These are phyloP conservation scores for Phenacoccus solenopsis DNA, from an alignment of 1,140 invertebrate genomes.

Conservation along the genomic window DNA sequence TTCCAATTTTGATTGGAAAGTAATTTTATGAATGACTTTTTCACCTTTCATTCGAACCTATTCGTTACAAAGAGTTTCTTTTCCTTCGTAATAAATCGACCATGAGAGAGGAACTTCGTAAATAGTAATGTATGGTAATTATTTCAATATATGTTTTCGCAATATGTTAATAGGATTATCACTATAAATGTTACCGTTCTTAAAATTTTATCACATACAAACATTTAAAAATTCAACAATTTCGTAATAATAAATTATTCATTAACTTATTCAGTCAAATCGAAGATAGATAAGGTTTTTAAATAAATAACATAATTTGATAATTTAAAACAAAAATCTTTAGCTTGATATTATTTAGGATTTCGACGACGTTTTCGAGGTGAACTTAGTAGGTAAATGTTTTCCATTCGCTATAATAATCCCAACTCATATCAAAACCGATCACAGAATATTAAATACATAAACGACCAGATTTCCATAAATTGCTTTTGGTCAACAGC, in stretches of 20 bases:
- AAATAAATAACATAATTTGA: no score
- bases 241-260: neutral
- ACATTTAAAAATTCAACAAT: neutral
- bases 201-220: neutral
- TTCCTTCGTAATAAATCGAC: neutral
- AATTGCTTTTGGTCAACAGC: neutral
- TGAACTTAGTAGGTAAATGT: no score
- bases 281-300: neutral
- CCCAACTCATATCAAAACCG: no score
- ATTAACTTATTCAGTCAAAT: neutral
- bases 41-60: no score
- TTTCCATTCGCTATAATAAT: no score
- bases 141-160: neutral
- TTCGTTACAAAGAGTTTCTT: neutral
- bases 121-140: neutral
- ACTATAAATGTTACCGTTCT: neutral
- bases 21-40: neutral
- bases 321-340: no score
- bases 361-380: no score
- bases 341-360: no score
- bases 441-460: neutral
- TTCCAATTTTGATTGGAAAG: neutral
- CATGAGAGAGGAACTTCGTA: neutral
- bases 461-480: neutral
- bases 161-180: neutral